Percentiles rank a stretch among this genome's conserved stretches.
phyloP scores from a whole-genome alignment of 2,113 vertebrate genomes.

The Eubucco bourcierii region DNA sequence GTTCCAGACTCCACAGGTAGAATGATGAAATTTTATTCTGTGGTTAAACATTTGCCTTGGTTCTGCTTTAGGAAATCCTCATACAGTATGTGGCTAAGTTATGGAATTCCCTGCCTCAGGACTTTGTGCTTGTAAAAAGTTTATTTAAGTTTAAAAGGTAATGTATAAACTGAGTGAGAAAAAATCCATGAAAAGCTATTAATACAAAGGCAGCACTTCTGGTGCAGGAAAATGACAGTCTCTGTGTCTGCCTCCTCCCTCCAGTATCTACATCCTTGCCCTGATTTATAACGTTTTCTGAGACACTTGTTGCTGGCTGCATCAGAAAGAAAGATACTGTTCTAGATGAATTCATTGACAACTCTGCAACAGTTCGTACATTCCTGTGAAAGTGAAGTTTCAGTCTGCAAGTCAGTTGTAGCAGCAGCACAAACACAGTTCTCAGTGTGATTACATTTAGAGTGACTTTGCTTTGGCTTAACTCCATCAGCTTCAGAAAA shows the following conservation, averaged over 20 bases:
- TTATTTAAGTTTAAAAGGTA: not conserved
- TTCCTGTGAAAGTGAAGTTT: not conserved
- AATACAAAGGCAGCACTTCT: not conserved
- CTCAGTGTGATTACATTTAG: not conserved
- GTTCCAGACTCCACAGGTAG: not conserved
- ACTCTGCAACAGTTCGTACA: not conserved
- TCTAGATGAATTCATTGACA: not conserved
- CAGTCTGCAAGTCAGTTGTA: not conserved
- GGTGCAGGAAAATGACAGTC: not conserved
- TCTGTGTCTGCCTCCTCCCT: not conserved
- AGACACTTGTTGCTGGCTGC: not conserved
- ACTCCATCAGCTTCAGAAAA: not conserved
- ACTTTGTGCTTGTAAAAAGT: not conserved
- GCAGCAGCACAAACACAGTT: not conserved
- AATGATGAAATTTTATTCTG: not conserved
- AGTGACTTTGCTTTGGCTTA: not conserved
- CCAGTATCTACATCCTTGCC: not conserved
- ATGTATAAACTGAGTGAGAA: not conserved
- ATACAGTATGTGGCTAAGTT: not conserved
- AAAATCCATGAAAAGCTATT: not conserved
- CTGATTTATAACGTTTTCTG: not conserved
- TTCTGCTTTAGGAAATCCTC: not conserved
- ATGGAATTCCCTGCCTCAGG: not conserved
- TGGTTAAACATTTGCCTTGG: not conserved
- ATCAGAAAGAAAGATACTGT: not conserved